Evolutionary conservation across 2,113 vertebrate genomes (phyloP).

Genomic region (Mus spicilegus): DNA sequence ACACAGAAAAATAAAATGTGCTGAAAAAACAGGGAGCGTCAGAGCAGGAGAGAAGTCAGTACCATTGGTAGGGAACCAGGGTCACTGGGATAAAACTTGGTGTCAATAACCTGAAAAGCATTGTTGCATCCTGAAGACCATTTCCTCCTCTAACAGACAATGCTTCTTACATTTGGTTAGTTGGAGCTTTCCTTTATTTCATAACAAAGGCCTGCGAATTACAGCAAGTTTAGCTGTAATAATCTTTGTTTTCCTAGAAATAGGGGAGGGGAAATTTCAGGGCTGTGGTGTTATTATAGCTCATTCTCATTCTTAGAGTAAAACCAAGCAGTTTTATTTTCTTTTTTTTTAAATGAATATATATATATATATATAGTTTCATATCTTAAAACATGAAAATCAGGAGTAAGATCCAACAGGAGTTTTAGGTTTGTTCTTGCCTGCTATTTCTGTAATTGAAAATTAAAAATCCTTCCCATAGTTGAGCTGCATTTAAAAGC

Average conservation of each 20-base stretch:
- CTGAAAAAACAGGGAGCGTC: neutral
- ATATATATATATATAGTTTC: no score
- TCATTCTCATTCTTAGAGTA: neutral
- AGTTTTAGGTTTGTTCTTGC: neutral
- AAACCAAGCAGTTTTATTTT: neutral
- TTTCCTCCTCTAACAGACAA: neutral
- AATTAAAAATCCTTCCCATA: constrained; percentile 51
- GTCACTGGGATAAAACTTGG: neutral
- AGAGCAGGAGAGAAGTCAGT: neutral
- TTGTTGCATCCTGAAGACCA: neutral
- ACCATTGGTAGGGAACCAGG: no score
- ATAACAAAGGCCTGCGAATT: neutral
- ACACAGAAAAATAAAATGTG: neutral
- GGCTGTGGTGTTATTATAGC: neutral
- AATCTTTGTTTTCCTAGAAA: neutral
- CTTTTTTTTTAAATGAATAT: no score
- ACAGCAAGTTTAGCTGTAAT: neutral
- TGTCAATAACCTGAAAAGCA: no score
- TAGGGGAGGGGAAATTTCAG: neutral
- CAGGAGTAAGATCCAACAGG: neutral
- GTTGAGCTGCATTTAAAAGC: neutral
- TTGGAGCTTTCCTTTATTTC: neutral
- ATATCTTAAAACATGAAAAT: neutral
- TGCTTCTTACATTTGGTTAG: neutral
- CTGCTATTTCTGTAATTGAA: constrained; percentile 33